These are phyloP conservation scores for Oreortyx pictus DNA, from an alignment of 2,797 vertebrate genomes.

Conservation along the genomic window DNA sequence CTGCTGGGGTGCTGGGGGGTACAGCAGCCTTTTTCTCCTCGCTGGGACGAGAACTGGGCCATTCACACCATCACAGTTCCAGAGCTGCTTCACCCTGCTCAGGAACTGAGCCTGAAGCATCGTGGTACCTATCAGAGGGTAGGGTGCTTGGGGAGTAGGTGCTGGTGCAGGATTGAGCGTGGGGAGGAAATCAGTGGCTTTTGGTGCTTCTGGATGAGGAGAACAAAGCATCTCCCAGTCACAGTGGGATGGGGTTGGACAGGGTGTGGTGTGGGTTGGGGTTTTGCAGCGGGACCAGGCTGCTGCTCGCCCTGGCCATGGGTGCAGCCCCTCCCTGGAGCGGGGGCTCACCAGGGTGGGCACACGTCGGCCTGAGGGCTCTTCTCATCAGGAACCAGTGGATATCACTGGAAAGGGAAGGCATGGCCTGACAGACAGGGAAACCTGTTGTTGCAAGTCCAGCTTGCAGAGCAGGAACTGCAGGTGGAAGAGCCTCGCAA, in stretches of 20 bases:
- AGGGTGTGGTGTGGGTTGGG: too few relatives aligned
- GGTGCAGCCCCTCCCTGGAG: neutral
- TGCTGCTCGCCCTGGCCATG: neutral
- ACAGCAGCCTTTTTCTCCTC: neutral
- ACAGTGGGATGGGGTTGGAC: neutral
- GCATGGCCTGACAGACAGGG: neutral
- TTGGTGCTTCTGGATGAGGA: neutral
- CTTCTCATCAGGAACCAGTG: neutral
- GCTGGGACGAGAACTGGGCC: neutral
- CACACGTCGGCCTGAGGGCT: neutral
- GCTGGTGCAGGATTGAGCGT: neutral
- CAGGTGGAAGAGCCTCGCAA: neutral
- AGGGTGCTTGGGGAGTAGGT: neutral
- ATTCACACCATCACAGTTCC: neutral
- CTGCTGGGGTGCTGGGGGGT: too few relatives aligned
- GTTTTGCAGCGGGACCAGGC: neutral
- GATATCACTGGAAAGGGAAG: rapidly evolving
- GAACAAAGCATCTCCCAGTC: neutral
- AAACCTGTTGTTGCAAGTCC: neutral
- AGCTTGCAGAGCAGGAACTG: neutral
- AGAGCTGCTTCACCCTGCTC: neutral
- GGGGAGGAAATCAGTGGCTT: neutral
- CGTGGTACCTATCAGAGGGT: too few relatives aligned
- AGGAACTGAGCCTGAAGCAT: too few relatives aligned
- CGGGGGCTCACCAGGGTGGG: neutral